phyloP scores from a whole-genome alignment of 2,888 invertebrate genomes.

The Therioaphis trifolii region DNA sequence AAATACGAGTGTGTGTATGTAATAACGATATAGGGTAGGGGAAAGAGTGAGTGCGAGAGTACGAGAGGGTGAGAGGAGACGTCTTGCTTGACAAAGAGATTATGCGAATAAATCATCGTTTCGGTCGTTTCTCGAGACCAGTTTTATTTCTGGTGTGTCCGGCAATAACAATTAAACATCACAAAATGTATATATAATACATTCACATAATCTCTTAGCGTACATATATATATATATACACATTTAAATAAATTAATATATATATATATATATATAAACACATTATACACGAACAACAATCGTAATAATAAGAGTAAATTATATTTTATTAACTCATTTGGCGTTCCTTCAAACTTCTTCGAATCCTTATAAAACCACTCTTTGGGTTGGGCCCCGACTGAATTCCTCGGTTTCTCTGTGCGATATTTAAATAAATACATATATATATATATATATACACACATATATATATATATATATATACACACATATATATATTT shows the following conservation, averaged over 20 bases:
- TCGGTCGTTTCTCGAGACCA: constrained; percentile 57
- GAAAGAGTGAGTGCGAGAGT: neutral
- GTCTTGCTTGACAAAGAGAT: constrained; percentile 45
- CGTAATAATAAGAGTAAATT: constrained; percentile 58
- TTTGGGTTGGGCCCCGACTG: constrained; percentile 52
- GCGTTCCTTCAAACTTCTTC: constrained; percentile 52
- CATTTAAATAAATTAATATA: constrained; percentile 50
- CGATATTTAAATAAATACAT: constrained; percentile 54
- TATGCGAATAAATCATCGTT: constrained; percentile 58
- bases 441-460: neutral
- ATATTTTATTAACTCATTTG: constrained; percentile 58
- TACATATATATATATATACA: neutral
- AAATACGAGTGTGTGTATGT: neutral
- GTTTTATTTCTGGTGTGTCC: constrained; percentile 44
- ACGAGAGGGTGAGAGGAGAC: neutral
- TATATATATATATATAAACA: neutral
- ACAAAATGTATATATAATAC: neutral
- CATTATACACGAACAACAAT: constrained; percentile 44
- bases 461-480: neutral
- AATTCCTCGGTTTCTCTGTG: constrained; percentile 55
- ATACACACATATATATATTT: neutral
- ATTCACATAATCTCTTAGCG: constrained; percentile 9
- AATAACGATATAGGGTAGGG: neutral
- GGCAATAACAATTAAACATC: constrained; percentile 57
- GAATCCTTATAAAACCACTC: constrained; percentile 51